Base-by-base conservation (phyloP, 2,797 vertebrate genomes). In the Tachyglossus aculeatus region DNA sequence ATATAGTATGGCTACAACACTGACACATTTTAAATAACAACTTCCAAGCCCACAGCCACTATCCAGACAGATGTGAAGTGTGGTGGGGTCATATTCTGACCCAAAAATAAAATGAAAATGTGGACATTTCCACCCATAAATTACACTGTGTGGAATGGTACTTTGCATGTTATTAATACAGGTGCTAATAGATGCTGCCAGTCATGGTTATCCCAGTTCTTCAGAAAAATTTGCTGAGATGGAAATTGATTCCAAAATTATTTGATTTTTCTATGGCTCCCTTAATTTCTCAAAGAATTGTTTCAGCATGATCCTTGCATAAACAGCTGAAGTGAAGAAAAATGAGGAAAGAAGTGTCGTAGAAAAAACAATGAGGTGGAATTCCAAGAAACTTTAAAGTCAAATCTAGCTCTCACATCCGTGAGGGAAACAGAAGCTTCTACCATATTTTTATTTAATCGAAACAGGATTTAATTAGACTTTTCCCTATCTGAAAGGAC, bases 291-390 rank as follows among this genome's bases (percentile, higher is more conserved):
- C 16, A 55, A 21, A 47, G 13, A 50, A n/a, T n/a, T 40, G 9
- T 55, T 6, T 44, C 57, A 5, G 59, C 12, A 27, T 50, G 29
- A 43, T 39, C 47, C 3, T 62, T 5, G 11, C 21, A 33, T 37
- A 67, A 50, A 55, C 15, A 58, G 7, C 11, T 9, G 67, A 54
- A 72, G 67, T 43, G 16, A 73, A 68, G 59, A 41, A 74, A 72
- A 62, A 56, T 61, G 45, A 71, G 58, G 48, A 7, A 22, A 68
- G 48, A 70, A 67, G 38, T 52, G 19, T 3, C 33, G 61, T 54
- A 4, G 12, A 63, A 55, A 66, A 33, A 33, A 58, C 21, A 61
- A 13, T 1, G 25, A 11, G 24, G n/a, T 38, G 11, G 48, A 36
- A 6, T 51, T 33, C 66, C 25, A 53, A 21, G 9, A 51, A 14